Conservation (phyloP, 2,797 vertebrate species). For the Triplophysa bombifrons region DNA sequence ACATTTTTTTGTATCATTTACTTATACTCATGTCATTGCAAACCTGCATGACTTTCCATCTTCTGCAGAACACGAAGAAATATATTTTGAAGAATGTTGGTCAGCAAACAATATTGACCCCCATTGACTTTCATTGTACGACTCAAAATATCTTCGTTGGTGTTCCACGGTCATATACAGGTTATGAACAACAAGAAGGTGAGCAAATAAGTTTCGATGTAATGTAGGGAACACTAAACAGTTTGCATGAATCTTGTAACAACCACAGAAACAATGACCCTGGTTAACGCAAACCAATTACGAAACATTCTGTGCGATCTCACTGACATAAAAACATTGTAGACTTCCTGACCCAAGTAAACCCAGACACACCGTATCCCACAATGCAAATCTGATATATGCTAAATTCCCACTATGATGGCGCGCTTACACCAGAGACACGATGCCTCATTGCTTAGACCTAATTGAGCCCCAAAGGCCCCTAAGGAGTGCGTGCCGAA, state of each 20-base stretch:
- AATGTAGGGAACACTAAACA: no score
- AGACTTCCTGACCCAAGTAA: constrained; percentile 26
- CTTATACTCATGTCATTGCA: no score
- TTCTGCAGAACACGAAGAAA: no score
- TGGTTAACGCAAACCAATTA: neutral
- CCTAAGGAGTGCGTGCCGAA: constrained; percentile 29
- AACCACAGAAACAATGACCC: neutral
- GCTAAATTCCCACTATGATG: constrained; percentile 24
- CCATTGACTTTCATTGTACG: no score
- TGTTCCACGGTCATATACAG: no score
- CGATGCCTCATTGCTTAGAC: constrained; percentile 38
- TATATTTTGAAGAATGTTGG: no score
- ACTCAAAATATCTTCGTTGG: no score
- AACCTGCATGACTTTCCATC: no score
- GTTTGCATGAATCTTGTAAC: neutral
- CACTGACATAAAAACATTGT: neutral
- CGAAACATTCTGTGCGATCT: neutral
- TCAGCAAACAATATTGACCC: no score
- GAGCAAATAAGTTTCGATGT: no score
- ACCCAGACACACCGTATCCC: constrained; percentile 3
- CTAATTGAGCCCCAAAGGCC: constrained; percentile 53
- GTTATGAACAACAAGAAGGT: no score
- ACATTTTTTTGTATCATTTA: no score
- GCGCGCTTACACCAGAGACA: constrained; percentile 13
- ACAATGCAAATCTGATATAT: constrained; percentile 1